Base-by-base conservation (phyloP, 2,888 invertebrate genomes). In the Epinotia bilunana region DNA sequence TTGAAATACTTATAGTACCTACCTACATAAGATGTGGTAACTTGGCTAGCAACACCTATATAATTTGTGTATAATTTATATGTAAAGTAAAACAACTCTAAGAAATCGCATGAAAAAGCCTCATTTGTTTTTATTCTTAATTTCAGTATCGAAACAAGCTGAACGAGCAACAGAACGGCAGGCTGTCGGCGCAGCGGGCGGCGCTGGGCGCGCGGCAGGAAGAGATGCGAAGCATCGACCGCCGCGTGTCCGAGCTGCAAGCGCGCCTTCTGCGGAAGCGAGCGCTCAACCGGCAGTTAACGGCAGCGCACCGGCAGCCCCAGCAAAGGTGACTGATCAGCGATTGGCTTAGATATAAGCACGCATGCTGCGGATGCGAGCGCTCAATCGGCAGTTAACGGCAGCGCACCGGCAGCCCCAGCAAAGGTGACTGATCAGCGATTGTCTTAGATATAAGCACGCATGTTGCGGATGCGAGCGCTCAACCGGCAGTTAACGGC, bases 101-200 rank as follows among this genome's bases (percentile, higher is more conserved):
- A 39, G 9, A 39, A 39, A 39, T 39, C 7, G 2, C 7, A 9
- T 49, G 2, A 33, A 46, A 18, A 55, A n/a, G 0, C 28, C 43
- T 57, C 57, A 64, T 13, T 9, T 4, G 3, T 4, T 5, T 61
- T 74, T 75, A 81, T 77, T 73, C 43, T 73, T 5, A 18, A 77
- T 95, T 95, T 16, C 95, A 99, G 99, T 98, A 98, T 89, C 98
- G 99, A 78, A 99, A 99, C 95, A 99, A 99, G 91, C 94, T 99
- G 91, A 98, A 98, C 91, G 97, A 99, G 91, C 98, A 99, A 90
- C 99, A 98, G 93, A 98, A 97, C 94, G 97, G 97, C 80, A 96
- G 98, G 83, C 95, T 99, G 82, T 97, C 97, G 79, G 97, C 97
- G 82, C 99, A 99, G 91, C 95, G 98, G 78, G 97, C 98, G 83